Evolutionary conservation across 2,888 invertebrate genomes (phyloP).

Genomic region (Cephus sareptanus): DNA sequence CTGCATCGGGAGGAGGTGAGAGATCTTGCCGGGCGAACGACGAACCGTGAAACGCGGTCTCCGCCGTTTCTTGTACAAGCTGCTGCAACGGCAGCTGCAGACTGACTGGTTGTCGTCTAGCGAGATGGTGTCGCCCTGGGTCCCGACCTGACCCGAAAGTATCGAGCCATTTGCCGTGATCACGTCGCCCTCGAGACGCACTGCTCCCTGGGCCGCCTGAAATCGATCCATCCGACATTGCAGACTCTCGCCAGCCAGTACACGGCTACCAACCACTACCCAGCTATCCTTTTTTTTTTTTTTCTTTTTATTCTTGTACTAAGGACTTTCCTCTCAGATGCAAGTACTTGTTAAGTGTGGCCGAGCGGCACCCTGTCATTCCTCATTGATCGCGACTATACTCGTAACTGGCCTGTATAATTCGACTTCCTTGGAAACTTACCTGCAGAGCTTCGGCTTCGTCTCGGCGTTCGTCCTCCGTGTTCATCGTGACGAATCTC

Average conservation of each 20-base stretch:
- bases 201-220: slow-evolving; percentile 94
- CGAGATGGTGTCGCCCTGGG: slow-evolving; percentile 64
- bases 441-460: slow-evolving; percentile 96
- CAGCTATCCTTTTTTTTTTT: no score
- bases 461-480: slow-evolving; percentile 96
- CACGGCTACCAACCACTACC: background rate
- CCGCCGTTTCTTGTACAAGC: slow-evolving; percentile 62
- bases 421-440: slow-evolving; percentile 21
- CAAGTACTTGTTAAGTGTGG: background rate
- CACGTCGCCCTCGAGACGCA: slow-evolving; percentile 95
- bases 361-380: no score
- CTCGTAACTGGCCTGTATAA: background rate
- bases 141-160: slow-evolving; percentile 74
- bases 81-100: slow-evolving; percentile 67
- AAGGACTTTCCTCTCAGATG: background rate
- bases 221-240: background rate
- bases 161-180: slow-evolving; percentile 95
- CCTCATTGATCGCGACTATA: background rate
- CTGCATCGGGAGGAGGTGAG: slow-evolving; percentile 68
- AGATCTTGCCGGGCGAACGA: slow-evolving; percentile 69
- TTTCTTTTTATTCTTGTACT: no score
- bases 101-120: slow-evolving; percentile 64
- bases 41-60: slow-evolving; percentile 68
- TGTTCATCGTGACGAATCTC: slow-evolving; percentile 96
- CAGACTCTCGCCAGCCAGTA: background rate